Conservation (phyloP, 2,888 invertebrate genomes). For the Spodoptera picta region DNA sequence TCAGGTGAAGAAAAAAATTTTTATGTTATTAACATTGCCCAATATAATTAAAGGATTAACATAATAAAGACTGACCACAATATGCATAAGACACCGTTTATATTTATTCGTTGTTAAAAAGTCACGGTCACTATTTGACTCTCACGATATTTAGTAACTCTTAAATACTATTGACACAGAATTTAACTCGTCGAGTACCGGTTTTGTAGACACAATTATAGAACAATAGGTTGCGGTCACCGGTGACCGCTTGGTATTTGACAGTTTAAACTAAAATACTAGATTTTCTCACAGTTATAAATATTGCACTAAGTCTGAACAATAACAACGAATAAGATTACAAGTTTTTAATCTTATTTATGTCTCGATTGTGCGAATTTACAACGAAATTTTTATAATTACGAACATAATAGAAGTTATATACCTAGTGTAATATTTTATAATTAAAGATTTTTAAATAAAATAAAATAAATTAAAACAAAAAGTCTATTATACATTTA, state of each 20-base stretch:
- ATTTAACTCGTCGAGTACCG: no score
- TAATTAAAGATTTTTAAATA: no score
- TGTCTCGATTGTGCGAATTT: background rate
- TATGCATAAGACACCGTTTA: constrained; percentile 14
- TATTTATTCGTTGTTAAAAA: constrained; percentile 19
- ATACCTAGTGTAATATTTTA: background rate
- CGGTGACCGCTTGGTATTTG: no score
- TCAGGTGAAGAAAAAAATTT: no score
- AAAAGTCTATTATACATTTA: no score
- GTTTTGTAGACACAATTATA: no score
- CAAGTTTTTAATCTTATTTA: constrained; percentile 14
- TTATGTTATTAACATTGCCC: no score
- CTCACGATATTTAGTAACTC: constrained; percentile 45
- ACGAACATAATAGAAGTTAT: background rate
- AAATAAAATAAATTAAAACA: no score
- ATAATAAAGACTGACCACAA: background rate
- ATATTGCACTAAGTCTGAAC: constrained; percentile 28
- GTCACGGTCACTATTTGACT: constrained; percentile 37
- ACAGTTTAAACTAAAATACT: constrained; percentile 32
- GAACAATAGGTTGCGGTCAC: no score
- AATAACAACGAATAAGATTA: constrained; percentile 21
- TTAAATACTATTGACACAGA: constrained; percentile 8
- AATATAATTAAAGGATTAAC: no score
- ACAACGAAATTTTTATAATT: background rate
- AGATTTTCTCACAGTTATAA: constrained; percentile 42